A percentile compares a stretch with the other conserved stretches of the same genome.
phyloP scores from a whole-genome alignment of 92 coral and sea anemone species.

The Parazoanthus swiftii region DNA sequence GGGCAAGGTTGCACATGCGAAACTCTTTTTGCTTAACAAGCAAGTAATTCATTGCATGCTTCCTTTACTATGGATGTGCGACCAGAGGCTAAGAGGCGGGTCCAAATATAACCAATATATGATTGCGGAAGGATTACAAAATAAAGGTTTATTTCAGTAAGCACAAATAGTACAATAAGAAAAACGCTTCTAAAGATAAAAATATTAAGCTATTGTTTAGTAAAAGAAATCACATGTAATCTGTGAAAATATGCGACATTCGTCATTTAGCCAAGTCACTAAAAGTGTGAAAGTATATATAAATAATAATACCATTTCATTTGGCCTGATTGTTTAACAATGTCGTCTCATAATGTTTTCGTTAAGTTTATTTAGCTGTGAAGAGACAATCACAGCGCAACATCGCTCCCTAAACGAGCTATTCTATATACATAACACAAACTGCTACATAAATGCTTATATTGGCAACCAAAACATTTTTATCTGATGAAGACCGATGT shows the following conservation, averaged over 20 bases:
- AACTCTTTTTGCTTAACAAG: no score
- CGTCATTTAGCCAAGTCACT: background rate
- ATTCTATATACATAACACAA: no score
- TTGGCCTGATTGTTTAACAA: background rate
- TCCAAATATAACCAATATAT: background rate
- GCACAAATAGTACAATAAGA: background rate
- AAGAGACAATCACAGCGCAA: background rate
- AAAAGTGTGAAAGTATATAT: background rate
- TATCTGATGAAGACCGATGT: no score
- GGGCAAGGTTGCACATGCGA: no score
- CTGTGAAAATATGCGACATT: background rate
- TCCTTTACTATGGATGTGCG: no score
- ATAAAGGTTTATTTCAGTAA: background rate
- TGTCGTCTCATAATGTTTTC: background rate
- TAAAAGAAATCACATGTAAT: background rate
- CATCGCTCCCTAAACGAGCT: background rate
- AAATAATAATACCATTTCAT: conserved; percentile 4
- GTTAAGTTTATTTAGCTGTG: background rate
- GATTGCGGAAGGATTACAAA: background rate
- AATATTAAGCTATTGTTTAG: background rate
- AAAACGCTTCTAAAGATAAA: background rate
- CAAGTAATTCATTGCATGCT: no score
- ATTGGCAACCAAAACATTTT: no score
- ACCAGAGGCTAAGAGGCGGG: no score
- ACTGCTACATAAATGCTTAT: no score